Evolutionary conservation across 2,888 invertebrate genomes (phyloP), one percentile per base, ranked within the genome.

Genomic region (Falcaria lacertinaria): DNA sequence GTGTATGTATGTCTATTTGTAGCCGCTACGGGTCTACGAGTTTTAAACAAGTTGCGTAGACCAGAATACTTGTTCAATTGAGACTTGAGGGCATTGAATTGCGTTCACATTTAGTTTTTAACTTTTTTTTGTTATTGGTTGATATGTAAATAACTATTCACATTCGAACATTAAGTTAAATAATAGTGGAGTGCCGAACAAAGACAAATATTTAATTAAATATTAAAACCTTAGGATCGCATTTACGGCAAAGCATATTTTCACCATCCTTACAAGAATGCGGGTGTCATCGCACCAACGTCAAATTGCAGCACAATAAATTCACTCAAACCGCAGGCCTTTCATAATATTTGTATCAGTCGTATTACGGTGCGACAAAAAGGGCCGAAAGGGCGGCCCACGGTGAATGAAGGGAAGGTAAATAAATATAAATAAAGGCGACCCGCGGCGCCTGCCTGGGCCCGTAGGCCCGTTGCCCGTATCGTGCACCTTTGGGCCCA

Each of bases 391-490:
- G 82, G 89, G 85, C 87, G 86, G 84, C 81, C 74, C 80, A 80
- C 74, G 77, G 79, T 88, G 86, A 88, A 88, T 88, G 88, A 87
- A 88, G 85, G 86, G 87, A 86, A 87, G 87, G 87, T 88, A 89
- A 89, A 89, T 89, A 89, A 89, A 88, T 86, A 89, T 87, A 88
- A 89, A 88, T 89, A 87, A 88, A 87, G 85, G 66, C 66, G 54
- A 68, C 80, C 79, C 73, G 79, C 74, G 77, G 80, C 76, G 80
- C 76, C 74, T 69, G 28, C 79, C 73, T 78, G 74, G 77, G 80
- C 76, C 80, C 76, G 74, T 69, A 11, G 28, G 28, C 28, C 28
- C 28, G 28, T 3, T 11, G 28, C 11, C 11, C 60, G 28, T 11
- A 28, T 3, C 57, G 59, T 48, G 58, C 61, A 59, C 61, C 54